Evolutionary conservation across 1,140 invertebrate species (phyloP).

Genomic region (Vanessa tameamea): DNA sequence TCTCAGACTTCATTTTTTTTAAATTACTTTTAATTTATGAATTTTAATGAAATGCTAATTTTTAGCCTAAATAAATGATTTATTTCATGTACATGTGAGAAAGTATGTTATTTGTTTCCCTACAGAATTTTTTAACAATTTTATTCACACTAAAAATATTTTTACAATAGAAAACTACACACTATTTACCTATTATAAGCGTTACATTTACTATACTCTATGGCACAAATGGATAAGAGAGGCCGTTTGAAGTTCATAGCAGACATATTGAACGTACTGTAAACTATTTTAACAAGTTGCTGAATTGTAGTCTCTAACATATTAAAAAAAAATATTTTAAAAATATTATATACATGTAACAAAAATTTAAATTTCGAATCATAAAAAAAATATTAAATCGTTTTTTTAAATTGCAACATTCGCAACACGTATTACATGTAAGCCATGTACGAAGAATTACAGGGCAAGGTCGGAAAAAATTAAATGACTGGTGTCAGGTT

Average conservation of each 20-base stretch:
- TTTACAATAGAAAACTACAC: constrained; percentile 15
- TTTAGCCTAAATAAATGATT: background rate
- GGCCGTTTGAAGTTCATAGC: background rate
- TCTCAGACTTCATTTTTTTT: constrained; percentile 13
- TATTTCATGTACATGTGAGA: background rate
- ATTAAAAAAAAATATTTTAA: too few species aligned
- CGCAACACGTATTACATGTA: background rate
- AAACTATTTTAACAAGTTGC: too few species aligned
- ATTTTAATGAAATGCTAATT: background rate
- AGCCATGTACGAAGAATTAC: background rate
- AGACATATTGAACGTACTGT: too few species aligned
- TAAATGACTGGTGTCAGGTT: background rate
- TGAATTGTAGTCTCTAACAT: too few species aligned
- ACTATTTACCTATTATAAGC: constrained; percentile 13
- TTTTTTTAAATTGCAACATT: background rate
- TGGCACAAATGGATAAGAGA: constrained; percentile 23
- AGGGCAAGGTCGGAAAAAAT: background rate
- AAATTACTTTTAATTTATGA: background rate
- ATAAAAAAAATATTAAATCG: too few species aligned
- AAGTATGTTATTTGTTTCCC: background rate
- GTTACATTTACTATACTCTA: constrained; percentile 15
- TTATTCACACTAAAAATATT: constrained; percentile 6
- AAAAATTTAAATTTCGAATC: too few species aligned
- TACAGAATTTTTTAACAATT: background rate
- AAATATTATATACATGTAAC: too few species aligned